These are phyloP conservation scores for Cosmorhoe ocellata DNA, from an alignment of 2,888 invertebrate genomes.

Conservation along the genomic window DNA sequence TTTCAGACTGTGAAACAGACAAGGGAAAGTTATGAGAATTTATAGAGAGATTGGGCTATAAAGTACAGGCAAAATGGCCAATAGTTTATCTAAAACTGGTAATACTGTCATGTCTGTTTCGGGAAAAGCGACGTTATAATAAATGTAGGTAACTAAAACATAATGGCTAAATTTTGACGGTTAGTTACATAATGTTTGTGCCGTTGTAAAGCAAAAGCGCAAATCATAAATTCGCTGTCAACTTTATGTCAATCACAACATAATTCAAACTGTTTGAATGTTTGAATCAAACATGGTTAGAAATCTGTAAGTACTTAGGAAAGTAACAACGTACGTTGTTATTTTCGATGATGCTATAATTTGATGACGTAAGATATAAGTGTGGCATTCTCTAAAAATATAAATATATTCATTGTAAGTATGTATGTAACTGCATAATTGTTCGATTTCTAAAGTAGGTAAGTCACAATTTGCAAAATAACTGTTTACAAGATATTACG, in stretches of 20 bases:
- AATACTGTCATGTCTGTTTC: not conserved
- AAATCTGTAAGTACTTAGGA: not conserved
- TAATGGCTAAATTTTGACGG: not conserved
- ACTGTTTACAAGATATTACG: conserved; percentile 38
- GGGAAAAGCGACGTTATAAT: too few species aligned
- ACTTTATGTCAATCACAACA: conserved; percentile 15
- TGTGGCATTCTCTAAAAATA: conserved; percentile 20
- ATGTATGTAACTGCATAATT: too few species aligned
- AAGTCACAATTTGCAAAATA: not conserved
- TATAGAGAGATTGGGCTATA: conserved; percentile 17
- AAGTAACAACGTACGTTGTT: too few species aligned
- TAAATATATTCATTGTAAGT: too few species aligned
- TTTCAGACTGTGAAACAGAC: conserved; percentile 5
- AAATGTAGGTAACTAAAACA: not conserved
- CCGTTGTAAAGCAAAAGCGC: conserved; percentile 1
- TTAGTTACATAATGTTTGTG: conserved; percentile 2
- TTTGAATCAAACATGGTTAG: not conserved
- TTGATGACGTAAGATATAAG: too few species aligned
- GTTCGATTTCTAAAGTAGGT: too few species aligned
- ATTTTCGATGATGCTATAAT: not conserved
- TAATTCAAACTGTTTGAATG: conserved; percentile 9
- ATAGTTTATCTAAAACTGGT: conserved; percentile 9
- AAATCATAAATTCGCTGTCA: conserved; percentile 14
- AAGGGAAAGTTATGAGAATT: conserved; percentile 29
- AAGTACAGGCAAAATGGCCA: conserved; percentile 12